These are phyloP conservation scores for Pogonocichla stellata DNA, from an alignment of 2,113 vertebrate genomes.

Conservation along the genomic window DNA sequence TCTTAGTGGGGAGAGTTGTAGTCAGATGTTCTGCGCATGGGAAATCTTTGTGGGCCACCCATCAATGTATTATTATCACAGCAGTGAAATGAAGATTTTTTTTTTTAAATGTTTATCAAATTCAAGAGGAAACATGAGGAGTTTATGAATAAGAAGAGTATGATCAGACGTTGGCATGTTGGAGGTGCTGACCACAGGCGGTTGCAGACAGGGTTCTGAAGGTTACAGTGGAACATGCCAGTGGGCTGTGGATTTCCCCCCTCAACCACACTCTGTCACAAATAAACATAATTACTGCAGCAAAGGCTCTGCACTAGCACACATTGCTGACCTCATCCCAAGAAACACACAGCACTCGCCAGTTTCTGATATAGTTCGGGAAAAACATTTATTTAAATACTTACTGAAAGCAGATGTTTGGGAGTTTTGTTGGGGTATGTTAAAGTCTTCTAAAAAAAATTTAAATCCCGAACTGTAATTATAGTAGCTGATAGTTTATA, in stretches of 20 bases:
- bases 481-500: neutral
- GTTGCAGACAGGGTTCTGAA: neutral
- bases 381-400: slow-evolving; percentile 29
- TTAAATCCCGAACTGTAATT: neutral
- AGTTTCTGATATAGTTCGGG: neutral
- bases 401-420: slow-evolving; percentile 44
- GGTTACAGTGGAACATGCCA: neutral
- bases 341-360: neutral
- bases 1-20: neutral
- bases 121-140: neutral
- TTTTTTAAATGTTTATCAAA: neutral
- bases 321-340: neutral
- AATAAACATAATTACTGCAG: neutral
- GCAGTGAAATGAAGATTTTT: neutral
- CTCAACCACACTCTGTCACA: neutral
- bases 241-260: neutral
- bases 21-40: neutral
- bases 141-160: neutral
- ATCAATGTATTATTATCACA: neutral
- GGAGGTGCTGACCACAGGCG: neutral
- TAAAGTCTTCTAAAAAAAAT: neutral
- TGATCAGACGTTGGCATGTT: neutral
- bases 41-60: neutral
- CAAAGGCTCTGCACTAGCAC: neutral
- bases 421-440: neutral